Base-by-base conservation (phyloP, 2,113 vertebrate species). In the Melanotaenia duboulayi region DNA sequence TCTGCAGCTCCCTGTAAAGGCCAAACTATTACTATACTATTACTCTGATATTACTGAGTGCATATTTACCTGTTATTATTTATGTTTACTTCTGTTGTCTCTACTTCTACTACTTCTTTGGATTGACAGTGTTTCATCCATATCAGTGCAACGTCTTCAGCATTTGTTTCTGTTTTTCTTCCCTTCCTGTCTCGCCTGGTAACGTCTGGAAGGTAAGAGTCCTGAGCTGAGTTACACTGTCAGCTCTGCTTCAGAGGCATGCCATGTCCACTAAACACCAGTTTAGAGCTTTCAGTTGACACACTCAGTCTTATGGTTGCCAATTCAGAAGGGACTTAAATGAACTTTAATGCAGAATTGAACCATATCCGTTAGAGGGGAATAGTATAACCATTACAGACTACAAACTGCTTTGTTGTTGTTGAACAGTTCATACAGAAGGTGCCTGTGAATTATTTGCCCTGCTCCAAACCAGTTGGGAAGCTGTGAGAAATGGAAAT, bases 151-250 rank as follows among this genome's bases (percentile, higher is more conserved):
- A 17, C 54, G 24, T 24, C 50, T 48, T 58, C 2, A 55, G 42
- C 61, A 69, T 83, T 84, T 57, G 63, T 65, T 77, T 68, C 23
- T 84, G 37, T 73, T 65, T 65, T 66, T 65, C 60, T 80, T 66
- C 71, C 65, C 55, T 54, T 46, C 58, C 19, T 50, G 17, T 75
- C 71, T 65, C 65, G 44, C 74, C 61, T 83, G 81, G 49, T 78
- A 48, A 73, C 83, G 68, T 42, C 0, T 64, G 57, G 11, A 81
- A 90, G 88, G 90, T 91, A 86, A 90, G 89, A 78, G 51, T 67
- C 58, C 55, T 67, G 0, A 7, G 54, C 56, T 71, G 9, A 44
- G 24, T 32, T 35, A 1, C 60, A 1, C 42, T 4, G 11, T 13
- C 25, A 7, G 61, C 32, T 42, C 71, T 69, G 54, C 12, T 25